Base-by-base conservation (phyloP, 2,888 invertebrate genomes). In the Pristionchus arcanus region DNA sequence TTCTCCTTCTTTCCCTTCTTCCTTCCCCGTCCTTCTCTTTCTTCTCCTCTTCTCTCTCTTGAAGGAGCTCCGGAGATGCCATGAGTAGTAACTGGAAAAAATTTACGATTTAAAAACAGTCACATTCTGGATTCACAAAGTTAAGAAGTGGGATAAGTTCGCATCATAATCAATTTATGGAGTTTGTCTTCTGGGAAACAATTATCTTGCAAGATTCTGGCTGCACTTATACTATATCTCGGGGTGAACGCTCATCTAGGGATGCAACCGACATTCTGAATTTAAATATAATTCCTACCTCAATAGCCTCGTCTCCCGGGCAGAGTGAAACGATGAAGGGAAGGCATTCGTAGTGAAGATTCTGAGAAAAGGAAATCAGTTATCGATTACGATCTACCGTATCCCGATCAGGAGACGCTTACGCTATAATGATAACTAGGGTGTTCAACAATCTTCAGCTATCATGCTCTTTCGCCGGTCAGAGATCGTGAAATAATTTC, bases 281-380 rank as follows among this genome's bases (percentile, higher is more conserved):
- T 11, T 68, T 28, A 19, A 2, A 34, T 34, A 42, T 25, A 77
- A 77, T 21, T 34, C 53, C 15, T 3, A 81, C 81, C 49, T 81
- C 81, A 15, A 81, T 81, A 9, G 81, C 81, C 49, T 81, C 49
- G 7, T 81, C 81, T 11, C 3, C 13, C 19, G 81, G 49, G 19
- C 49, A 81, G 42, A 81, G 16, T 16, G 81, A 25, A n/a, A 81
- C 49, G 81, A 81, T 81, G 81, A 53, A 81, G 81, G 81, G 81
- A 28, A 81, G 81, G 49, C 81, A 81, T 16, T 81, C 81, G 81
- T 53, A 81, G 49, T 81, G 81, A 11, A 81, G 81, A 81, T 49
- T 49, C 81, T 81, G 81, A n/a, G n/a, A 7, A 16, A 16, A 2
- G 34, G 74, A 37, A 34, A 74, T 74, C 83, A 83, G 15, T n/a